Conservation (phyloP, 2,888 invertebrate genomes). For the Polydrusus tereticollis region DNA sequence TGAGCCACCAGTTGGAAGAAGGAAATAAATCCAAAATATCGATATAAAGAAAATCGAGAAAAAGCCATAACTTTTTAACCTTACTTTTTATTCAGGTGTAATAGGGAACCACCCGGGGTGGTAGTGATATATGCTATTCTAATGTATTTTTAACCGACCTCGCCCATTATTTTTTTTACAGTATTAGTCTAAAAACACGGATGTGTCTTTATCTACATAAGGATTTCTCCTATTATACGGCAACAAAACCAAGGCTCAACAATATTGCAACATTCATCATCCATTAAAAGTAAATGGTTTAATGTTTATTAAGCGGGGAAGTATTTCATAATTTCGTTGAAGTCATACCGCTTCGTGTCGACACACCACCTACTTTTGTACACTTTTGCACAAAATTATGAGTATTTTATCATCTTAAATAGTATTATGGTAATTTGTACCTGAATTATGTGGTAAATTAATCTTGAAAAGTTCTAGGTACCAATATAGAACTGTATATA, state of each 20-base stretch:
- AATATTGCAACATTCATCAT: constrained; percentile 6
- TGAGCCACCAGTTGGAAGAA: too few relatives aligned
- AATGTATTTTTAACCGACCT: too few relatives aligned
- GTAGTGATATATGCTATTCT: too few relatives aligned
- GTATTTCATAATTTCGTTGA: constrained; percentile 16
- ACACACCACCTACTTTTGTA: constrained; percentile 13
- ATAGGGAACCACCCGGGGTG: too few relatives aligned
- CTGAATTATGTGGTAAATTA: not conserved
- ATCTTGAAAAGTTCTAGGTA: not conserved
- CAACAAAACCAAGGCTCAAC: constrained; percentile 6
- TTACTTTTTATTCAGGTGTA: too few relatives aligned
- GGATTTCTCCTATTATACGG: constrained; percentile 17
- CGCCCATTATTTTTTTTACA: too few relatives aligned
- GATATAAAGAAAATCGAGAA: too few relatives aligned
- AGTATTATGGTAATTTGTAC: not conserved
- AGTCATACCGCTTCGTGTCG: constrained; percentile 12
- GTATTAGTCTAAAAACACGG: not conserved
- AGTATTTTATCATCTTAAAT: constrained; percentile 13
- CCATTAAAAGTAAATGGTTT: constrained; percentile 8
- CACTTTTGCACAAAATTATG: constrained; percentile 11
- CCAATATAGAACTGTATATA: too few relatives aligned
- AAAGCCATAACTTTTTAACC: too few relatives aligned
- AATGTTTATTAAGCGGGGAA: constrained; percentile 18
- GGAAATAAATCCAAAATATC: too few relatives aligned
- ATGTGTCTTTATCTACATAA: not conserved